These are phyloP conservation scores for Pterostichus madidus DNA, from an alignment of 2,888 invertebrate species.

Conservation along the genomic window DNA sequence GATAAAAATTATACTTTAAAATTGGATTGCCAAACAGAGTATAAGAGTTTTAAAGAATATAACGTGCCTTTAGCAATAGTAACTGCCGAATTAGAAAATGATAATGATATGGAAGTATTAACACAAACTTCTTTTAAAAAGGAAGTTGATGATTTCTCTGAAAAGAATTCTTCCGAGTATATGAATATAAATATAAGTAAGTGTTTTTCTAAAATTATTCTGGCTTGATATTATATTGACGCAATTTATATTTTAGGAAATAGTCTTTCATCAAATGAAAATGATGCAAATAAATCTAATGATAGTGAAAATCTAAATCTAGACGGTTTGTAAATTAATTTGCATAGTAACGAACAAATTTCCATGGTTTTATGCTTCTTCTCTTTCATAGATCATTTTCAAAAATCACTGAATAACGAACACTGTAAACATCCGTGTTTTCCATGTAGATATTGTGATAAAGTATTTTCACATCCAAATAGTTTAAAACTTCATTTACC, in stretches of 20 bases:
- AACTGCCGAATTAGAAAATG: constrained; percentile 22
- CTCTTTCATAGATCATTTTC: constrained; percentile 1
- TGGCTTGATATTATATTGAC: neutral
- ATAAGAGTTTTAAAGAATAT: neutral
- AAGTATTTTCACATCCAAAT: constrained; percentile 78
- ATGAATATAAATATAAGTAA: constrained; percentile 16
- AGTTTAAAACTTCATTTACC: constrained; percentile 79
- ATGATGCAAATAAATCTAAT: constrained; percentile 7
- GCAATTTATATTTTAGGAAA: constrained; percentile 9
- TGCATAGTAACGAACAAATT: neutral
- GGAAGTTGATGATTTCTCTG: constrained; percentile 3
- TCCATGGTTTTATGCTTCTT: neutral
- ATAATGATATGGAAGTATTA: constrained; percentile 3
- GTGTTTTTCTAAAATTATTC: neutral
- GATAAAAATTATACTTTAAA: neutral
- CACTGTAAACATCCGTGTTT: constrained; percentile 8
- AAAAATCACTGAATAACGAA: constrained; percentile 1
- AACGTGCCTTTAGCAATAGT: constrained; percentile 4
- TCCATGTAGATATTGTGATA: constrained; percentile 73
- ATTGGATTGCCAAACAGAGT: neutral
- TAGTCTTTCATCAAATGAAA: neutral
- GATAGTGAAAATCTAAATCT: constrained; percentile 16
- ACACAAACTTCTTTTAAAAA: constrained; percentile 5
- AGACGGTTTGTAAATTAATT: neutral
- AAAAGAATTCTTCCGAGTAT: neutral